phyloP scores from a whole-genome alignment of 2,797 vertebrate species.

The Avahi laniger region DNA sequence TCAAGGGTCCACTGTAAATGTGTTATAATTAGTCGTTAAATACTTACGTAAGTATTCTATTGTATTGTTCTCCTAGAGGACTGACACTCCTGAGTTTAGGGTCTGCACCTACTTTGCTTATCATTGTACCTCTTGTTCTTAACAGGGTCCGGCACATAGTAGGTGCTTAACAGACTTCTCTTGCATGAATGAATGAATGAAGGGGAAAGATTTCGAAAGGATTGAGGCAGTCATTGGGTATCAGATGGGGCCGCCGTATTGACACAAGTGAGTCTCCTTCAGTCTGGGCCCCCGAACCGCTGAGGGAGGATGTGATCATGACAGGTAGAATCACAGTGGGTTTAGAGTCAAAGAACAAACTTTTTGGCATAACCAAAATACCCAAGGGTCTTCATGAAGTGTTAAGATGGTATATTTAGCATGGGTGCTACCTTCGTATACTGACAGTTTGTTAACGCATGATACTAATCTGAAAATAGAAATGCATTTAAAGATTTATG shows the following conservation, averaged over 20 bases:
- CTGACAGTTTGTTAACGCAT: neutral
- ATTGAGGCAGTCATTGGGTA: neutral
- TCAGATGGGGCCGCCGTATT: neutral
- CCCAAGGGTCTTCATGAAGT: neutral
- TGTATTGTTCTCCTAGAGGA: neutral
- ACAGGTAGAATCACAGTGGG: neutral
- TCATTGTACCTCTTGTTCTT: neutral
- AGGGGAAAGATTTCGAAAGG: neutral
- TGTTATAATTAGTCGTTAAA: neutral
- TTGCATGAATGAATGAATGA: neutral
- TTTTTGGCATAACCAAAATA: neutral
- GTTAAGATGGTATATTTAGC: neutral
- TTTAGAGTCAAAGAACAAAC: neutral
- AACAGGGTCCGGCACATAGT: neutral
- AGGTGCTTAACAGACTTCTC: neutral
- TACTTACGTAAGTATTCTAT: neutral
- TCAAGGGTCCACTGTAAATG: neutral
- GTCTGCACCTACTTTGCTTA: neutral
- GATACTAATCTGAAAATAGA: neutral
- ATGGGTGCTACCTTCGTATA: neutral
- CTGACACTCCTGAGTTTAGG: neutral
- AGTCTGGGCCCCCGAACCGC: neutral
- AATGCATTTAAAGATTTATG: neutral
- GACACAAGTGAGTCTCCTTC: neutral
- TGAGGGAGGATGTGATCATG: neutral